Evolutionary conservation across 2,888 invertebrate genomes (phyloP).

Genomic region (Chironomus tentans): DNA sequence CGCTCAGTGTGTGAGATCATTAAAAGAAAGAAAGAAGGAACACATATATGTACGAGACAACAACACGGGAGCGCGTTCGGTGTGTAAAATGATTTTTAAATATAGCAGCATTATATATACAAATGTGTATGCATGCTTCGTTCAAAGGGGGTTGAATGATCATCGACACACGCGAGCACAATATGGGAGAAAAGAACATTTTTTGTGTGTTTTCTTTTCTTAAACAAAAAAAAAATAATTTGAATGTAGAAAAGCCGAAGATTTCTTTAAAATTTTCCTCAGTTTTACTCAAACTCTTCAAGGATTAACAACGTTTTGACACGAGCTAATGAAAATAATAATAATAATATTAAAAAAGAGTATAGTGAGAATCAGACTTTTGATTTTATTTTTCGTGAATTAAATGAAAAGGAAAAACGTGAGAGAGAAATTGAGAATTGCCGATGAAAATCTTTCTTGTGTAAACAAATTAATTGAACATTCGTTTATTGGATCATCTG

Average conservation of each 20-base stretch:
- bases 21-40: background rate
- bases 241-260: slow-evolving; percentile 25
- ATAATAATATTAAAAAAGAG: background rate
- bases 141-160: slow-evolving; percentile 23
- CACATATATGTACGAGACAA: background rate
- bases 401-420: background rate
- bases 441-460: background rate
- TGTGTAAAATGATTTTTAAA: slow-evolving; percentile 16
- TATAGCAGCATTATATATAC: slow-evolving; percentile 9
- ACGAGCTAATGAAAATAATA: slow-evolving; percentile 5
- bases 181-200: background rate
- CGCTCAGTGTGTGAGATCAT: slow-evolving; percentile 21
- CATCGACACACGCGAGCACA: slow-evolving; percentile 17
- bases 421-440: background rate
- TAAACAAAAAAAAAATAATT: background rate
- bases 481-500: slow-evolving; percentile 13
- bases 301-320: slow-evolving; percentile 19
- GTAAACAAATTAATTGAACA: slow-evolving; percentile 22
- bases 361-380: no score
- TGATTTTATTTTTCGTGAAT: background rate
- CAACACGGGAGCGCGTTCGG: background rate
- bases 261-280: slow-evolving; percentile 26
- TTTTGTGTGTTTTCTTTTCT: slow-evolving; percentile 7
- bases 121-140: slow-evolving; percentile 18
- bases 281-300: slow-evolving; percentile 19